Conservation (phyloP, 1,140 invertebrate species). For the Aphelenchoides fujianensis region DNA sequence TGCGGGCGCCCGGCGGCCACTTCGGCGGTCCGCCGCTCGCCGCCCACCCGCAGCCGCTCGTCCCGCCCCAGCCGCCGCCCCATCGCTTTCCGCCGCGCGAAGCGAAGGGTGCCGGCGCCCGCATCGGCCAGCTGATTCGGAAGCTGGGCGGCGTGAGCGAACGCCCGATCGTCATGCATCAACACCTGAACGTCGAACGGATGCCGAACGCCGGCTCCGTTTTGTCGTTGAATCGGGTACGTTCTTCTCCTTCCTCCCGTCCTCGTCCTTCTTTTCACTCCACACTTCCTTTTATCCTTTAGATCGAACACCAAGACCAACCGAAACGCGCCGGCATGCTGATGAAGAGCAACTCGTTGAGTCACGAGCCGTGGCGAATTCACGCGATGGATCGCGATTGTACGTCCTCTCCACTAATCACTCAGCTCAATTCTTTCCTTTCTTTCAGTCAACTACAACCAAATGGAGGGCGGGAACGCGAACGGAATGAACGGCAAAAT, state of each 20-base stretch:
- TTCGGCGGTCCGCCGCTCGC: neutral
- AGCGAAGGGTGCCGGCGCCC: conserved; percentile 27
- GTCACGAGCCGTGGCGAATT: conserved; percentile 52
- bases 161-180: conserved; percentile 22
- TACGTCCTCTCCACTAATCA: no score
- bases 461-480: neutral
- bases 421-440: conserved; percentile 16
- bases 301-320: conserved; percentile 35
- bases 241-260: neutral
- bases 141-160: conserved; percentile 44
- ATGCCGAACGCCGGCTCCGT: conserved; percentile 46
- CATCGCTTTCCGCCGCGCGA: neutral
- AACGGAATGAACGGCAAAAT: conserved; percentile 12
- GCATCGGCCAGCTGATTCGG: conserved; percentile 52
- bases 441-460: conserved; percentile 25
- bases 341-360: conserved; percentile 57
- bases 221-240: conserved; percentile 53
- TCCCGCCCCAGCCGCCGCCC: conserved; percentile 2
- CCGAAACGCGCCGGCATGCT: conserved; percentile 43
- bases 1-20: neutral
- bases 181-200: conserved; percentile 4
- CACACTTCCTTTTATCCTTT: no score
- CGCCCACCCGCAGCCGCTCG: neutral
- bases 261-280: conserved; percentile 10
- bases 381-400: conserved; percentile 38